These are phyloP conservation scores for Pelobates fuscus DNA, from an alignment of 2,113 vertebrate species.

Conservation along the genomic window DNA sequence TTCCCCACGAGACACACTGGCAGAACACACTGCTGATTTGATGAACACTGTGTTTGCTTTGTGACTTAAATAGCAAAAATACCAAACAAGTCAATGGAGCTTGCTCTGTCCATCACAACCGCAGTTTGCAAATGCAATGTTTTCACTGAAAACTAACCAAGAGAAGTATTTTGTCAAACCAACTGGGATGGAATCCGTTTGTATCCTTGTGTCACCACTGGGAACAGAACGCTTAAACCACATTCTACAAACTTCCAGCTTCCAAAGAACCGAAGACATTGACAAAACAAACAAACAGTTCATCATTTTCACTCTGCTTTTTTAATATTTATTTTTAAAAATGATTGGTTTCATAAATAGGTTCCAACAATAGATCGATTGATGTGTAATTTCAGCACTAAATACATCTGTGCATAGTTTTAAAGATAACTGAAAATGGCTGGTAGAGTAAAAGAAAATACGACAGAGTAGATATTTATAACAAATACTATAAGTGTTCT, in stretches of 20 bases:
- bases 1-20: background rate
- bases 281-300: constrained; percentile 3
- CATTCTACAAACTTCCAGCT: background rate
- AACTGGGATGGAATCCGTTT: background rate
- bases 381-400: too few species aligned
- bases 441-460: too few species aligned
- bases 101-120: background rate
- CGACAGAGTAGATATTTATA: too few species aligned
- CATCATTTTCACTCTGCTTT: background rate
- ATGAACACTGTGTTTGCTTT: background rate
- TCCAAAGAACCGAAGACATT: too few species aligned
- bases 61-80: background rate
- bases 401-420: too few species aligned
- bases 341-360: background rate
- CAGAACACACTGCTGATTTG: constrained; percentile 17
- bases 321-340: background rate
- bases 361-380: too few species aligned
- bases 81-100: background rate
- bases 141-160: constrained; percentile 17
- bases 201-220: background rate
- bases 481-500: too few species aligned
- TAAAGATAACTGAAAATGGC: too few species aligned
- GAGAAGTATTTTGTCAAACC: background rate
- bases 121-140: constrained; percentile 15
- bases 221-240: background rate